Conservation (phyloP, 2,888 invertebrate species). For the Elegia similella region DNA sequence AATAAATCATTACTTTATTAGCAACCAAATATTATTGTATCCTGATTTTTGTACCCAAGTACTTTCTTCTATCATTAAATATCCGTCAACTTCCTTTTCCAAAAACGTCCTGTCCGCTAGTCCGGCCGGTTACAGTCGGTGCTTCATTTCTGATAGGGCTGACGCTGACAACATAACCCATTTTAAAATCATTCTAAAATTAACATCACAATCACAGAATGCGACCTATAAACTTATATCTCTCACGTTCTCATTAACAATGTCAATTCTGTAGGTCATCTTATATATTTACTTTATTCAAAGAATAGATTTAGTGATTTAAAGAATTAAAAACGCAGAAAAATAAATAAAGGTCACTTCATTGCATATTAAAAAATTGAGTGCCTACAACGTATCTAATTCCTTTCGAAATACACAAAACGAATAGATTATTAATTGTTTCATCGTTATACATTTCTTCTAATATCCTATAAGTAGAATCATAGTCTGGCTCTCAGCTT, state of each 20-base stretch:
- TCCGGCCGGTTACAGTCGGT: conserved; percentile 46
- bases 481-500: neutral
- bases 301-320: too few species aligned
- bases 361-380: too few species aligned
- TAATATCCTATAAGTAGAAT: neutral
- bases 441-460: neutral
- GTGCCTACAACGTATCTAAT: too few species aligned
- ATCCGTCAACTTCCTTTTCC: conserved; percentile 38
- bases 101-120: conserved; percentile 40
- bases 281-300: neutral
- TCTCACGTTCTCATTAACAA: neutral
- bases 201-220: neutral
- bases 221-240: conserved; percentile 7
- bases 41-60: too few species aligned
- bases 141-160: conserved; percentile 36
- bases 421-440: too few species aligned
- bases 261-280: neutral
- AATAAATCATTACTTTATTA: too few species aligned
- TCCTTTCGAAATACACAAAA: too few species aligned
- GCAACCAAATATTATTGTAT: too few species aligned
- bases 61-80: too few species aligned
- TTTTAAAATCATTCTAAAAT: neutral
- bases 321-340: too few species aligned
- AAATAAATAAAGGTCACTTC: too few species aligned
- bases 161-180: conserved; percentile 21